phyloP scores from a whole-genome alignment of 2,888 invertebrate genomes.

The Dasysyrphus tricinctus region DNA sequence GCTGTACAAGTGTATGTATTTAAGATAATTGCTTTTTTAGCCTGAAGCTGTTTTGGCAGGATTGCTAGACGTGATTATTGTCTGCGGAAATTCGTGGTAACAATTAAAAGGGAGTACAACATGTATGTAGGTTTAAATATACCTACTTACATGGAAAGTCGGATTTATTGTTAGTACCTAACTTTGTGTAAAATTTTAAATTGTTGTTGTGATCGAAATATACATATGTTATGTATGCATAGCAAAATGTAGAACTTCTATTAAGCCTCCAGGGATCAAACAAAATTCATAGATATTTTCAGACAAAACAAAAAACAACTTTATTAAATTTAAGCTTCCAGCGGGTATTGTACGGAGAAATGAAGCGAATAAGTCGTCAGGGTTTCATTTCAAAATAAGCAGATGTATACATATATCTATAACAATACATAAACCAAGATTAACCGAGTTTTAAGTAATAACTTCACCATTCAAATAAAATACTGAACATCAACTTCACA shows the following conservation, averaged over 20 bases:
- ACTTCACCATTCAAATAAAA: too few species aligned
- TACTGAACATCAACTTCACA: too few species aligned
- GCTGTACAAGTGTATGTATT: slow-evolving; percentile 32
- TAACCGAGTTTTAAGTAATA: too few species aligned
- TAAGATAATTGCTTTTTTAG: slow-evolving; percentile 64
- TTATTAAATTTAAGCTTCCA: too few species aligned
- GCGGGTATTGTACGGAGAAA: too few species aligned
- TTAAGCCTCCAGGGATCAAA: background rate
- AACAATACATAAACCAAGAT: too few species aligned
- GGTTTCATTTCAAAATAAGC: too few species aligned
- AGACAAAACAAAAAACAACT: too few species aligned
- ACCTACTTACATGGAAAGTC: background rate
- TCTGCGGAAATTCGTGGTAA: slow-evolving; percentile 1
- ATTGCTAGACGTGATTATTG: slow-evolving; percentile 25
- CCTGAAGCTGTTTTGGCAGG: slow-evolving; percentile 45
- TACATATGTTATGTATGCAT: too few species aligned
- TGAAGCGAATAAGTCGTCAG: too few species aligned
- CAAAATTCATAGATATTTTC: background rate
- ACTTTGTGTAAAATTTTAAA: background rate
- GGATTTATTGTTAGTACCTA: background rate
- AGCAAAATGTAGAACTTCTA: background rate
- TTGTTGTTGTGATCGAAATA: background rate
- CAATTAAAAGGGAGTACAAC: background rate
- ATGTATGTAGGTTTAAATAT: background rate
- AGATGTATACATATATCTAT: too few species aligned